Base-by-base conservation (phyloP, 2,113 vertebrate genomes). In the Telmatochromis sp. region DNA sequence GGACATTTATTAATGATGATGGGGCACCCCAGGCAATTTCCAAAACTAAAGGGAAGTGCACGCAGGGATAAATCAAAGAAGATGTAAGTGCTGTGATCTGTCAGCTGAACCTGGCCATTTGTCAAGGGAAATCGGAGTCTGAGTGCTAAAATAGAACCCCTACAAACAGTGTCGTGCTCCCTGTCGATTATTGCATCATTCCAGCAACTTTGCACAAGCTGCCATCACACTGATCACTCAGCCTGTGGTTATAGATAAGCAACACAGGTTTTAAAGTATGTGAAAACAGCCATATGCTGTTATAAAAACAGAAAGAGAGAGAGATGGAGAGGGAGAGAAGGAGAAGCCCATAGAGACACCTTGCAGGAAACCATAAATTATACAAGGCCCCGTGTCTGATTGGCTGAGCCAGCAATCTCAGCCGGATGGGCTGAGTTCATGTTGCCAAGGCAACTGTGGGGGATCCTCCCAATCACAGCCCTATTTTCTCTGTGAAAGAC, bases 401-500 rank as follows among this genome's bases (percentile, higher is more conserved):
- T 97, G 95, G 94, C 90, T 95, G 89, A 87, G 84, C 84, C 83
- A 90, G 95, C 92, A 95, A 90, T 95, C 33, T 28, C 89, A 86
- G 87, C 93, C 87, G 87, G 89, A 95, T 92, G 91, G 91, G 84
- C 89, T 93, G 89, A 97, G 94, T 91, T 94, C 31, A 89, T 95
- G 96, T 97, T 98, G 95, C 96, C 95, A 97, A 90, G 96, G 96
- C 89, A 95, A 97, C 94, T 84, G 89, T 47, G 80, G 82, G 89
- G 60, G 84, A 89, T 93, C 91, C 96, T 86, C 91, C 90, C 94
- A 87, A 45, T 87, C 93, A 94, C 90, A 85, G 86, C 83, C 81
- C 84, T 91, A 75, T 90, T 92, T 92, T 86, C 81, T 79, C 23
- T 31, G n/a, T 53, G 33, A 4, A 6, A 57, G 26, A 75, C 13